Evolutionary conservation across 2,888 invertebrate genomes (phyloP), one percentile per base, ranked within the genome.

Genomic region (Anthophora plumipes): DNA sequence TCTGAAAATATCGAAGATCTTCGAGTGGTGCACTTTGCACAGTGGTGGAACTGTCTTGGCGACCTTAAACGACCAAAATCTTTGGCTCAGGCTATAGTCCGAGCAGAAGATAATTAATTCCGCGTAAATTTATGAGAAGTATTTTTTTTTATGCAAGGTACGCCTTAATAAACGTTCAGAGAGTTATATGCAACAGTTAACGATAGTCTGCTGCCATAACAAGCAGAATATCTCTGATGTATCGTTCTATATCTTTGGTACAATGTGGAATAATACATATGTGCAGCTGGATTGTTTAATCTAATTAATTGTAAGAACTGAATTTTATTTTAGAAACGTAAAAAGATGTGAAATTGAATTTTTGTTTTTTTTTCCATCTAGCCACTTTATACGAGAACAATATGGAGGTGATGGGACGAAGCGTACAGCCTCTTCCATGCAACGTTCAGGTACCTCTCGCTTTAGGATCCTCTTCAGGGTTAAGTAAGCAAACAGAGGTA

Each of bases 191-290:
- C 5, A n/a, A 37, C 22, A 46, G 31, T 37, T 74, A 59, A 50
- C 31, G 12, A 31, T 5, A 52, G 69, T 46, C 46, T 66, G 41
- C 7, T 57, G 41, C 17, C 25, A n/a, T 31, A 70, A 80, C 70
- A 59, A 68, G 69, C 78, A 67, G 67, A 69, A 64, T n/a, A 63
- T 68, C 43, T 63, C 20, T 50, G 31, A 37, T 41, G 22, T 22
- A 14, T 20, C 12, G 37, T 37, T 54, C 39, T 54, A 59, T 52
- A n/a, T n/a, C n/a, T 52, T n/a, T 52, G 61, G 9, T 50, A 41
- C 14, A 20, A 22, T 39, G 2, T 3, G 8, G 17, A 66, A 17
- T 8, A 20, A 20, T 31, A 48, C 14, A 1, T 5, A 14, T 14
- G 5, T 6, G 43, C 17, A 46, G 11, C 43, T 43, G 7, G 9